A percentile compares a stretch with the other conserved stretches of the same genome.
Evolutionary conservation across 2,797 vertebrate genomes (phyloP).

Genomic region (Aulostomus chinensis): DNA sequence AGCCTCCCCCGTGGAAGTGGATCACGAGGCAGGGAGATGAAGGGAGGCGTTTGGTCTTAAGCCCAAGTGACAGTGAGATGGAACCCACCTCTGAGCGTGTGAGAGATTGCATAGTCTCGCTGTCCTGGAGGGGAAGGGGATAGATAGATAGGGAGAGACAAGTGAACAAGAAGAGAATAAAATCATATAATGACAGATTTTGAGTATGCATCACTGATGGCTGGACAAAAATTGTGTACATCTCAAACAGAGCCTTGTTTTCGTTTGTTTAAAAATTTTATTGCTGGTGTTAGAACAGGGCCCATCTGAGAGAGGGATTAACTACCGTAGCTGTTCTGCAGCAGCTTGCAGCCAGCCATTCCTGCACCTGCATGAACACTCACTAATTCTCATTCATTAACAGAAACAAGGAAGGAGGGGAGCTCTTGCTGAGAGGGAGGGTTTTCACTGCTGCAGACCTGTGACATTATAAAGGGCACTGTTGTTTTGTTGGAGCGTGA

Average conservation of each 20-base stretch:
- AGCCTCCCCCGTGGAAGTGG: constrained; percentile 92
- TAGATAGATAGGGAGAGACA: too few species aligned
- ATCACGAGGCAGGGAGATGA: constrained; percentile 84
- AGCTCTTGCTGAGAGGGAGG: constrained; percentile 8
- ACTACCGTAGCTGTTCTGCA: constrained; percentile 29
- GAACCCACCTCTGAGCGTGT: constrained; percentile 81
- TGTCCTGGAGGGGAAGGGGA: too few species aligned
- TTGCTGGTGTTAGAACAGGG: constrained; percentile 26
- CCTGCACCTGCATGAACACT: constrained; percentile 33
- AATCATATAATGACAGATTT: not conserved
- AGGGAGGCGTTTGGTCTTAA: constrained; percentile 80
- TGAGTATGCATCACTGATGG: constrained; percentile 6
- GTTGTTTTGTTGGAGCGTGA: constrained; percentile 39
- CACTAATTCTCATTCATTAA: constrained; percentile 55
- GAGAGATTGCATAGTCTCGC: constrained; percentile 81
- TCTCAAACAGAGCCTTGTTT: constrained; percentile 25
- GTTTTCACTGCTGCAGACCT: constrained; percentile 35
- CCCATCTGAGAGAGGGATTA: constrained; percentile 39
- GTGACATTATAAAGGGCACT: constrained; percentile 37
- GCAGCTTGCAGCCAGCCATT: constrained; percentile 29
- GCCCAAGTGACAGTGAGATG: constrained; percentile 81
- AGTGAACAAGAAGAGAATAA: not conserved
- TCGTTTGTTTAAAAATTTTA: constrained; percentile 16
- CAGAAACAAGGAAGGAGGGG: constrained; percentile 30
- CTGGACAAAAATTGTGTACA: constrained; percentile 1